phyloP scores from a whole-genome alignment of 2,888 invertebrate species.

The Pteria penguin region DNA sequence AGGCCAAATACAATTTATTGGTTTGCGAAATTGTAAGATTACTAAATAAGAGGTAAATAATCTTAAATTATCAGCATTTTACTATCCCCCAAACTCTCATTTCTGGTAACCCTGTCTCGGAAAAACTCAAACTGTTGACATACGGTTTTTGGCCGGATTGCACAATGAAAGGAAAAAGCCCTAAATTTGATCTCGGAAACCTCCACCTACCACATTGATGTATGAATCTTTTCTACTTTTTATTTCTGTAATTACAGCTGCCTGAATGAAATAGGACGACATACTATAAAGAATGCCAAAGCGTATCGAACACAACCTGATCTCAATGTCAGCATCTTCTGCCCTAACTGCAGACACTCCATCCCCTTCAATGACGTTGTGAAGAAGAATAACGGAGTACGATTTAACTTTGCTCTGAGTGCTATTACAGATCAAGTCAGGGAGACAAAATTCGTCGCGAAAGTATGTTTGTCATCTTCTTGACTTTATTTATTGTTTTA shows the following conservation, averaged over 20 bases:
- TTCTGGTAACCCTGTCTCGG: no score
- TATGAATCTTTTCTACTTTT: neutral
- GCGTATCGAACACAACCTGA: neutral
- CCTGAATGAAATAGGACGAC: conserved; percentile 34
- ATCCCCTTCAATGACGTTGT: conserved; percentile 24
- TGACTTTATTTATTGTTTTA: no score
- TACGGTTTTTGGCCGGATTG: no score
- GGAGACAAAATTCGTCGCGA: neutral
- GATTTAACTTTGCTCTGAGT: conserved; percentile 37
- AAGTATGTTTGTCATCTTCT: conserved; percentile 23
- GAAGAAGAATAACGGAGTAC: conserved; percentile 38
- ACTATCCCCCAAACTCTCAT: no score
- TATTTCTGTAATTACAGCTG: conserved; percentile 16
- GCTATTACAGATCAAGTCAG: conserved; percentile 28
- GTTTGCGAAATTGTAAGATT: no score
- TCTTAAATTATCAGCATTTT: no score
- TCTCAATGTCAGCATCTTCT: conserved; percentile 11
- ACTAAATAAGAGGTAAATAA: no score
- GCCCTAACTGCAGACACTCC: conserved; percentile 36
- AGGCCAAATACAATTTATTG: no score
- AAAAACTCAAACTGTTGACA: no score
- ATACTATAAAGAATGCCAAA: conserved; percentile 21
- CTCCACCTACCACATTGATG: no score
- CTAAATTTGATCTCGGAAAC: no score
- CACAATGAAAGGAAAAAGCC: no score